Evolutionary conservation across 2,797 vertebrate species (phyloP).

Genomic region (Stomatorhinus walkeri): DNA sequence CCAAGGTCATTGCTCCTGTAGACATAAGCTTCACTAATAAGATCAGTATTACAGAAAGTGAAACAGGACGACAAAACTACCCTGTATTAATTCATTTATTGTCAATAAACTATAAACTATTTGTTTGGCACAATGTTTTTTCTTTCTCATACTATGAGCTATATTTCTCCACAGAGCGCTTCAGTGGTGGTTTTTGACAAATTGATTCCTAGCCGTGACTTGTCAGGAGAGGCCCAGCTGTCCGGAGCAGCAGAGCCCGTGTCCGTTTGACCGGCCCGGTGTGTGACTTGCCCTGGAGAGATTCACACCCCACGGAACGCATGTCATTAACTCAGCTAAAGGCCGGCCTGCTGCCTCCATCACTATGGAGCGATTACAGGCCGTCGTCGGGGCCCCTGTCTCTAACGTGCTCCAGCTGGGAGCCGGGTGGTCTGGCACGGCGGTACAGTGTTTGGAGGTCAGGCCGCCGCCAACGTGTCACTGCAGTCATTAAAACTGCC

Average conservation of each 20-base stretch:
- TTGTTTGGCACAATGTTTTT: neutral
- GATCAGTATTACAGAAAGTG: neutral
- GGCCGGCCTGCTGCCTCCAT: neutral
- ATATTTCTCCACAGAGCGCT: neutral
- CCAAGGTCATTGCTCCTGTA: neutral
- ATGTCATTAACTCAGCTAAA: neutral
- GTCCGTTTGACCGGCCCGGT: neutral
- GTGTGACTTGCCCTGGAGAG: neutral
- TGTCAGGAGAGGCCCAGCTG: neutral
- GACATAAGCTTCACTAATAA: neutral
- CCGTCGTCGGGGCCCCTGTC: neutral
- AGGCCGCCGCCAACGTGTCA: too few species aligned
- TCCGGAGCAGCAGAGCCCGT: neutral
- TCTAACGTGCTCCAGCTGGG: too few species aligned
- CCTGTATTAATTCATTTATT: neutral
- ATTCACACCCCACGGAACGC: neutral
- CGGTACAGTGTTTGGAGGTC: too few species aligned
- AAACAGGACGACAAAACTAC: neutral
- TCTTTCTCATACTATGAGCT: neutral
- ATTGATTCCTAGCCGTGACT: neutral
- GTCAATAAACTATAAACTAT: neutral
- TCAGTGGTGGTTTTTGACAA: neutral
- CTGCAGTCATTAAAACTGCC: too few species aligned
- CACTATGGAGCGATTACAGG: neutral
- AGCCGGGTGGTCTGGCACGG: too few species aligned